phyloP scores from a whole-genome alignment of 2,797 vertebrate species.

The Gymnothorax reevesii region DNA sequence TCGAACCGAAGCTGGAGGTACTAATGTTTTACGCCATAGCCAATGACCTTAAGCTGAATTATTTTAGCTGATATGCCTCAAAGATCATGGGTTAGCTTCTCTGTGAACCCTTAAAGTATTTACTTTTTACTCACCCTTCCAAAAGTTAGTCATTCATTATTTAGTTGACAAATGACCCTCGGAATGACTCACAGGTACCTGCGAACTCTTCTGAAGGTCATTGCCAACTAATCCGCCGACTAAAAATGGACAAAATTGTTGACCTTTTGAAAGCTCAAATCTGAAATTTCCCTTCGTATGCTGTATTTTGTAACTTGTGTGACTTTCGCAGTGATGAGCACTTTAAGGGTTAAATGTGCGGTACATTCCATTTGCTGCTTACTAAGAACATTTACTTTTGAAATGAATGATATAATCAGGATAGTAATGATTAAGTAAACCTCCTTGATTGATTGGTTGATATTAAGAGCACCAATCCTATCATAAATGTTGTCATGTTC shows the following conservation, averaged over 20 bases:
- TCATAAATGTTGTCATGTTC: not conserved
- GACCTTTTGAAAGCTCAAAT: no score
- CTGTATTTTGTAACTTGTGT: no score
- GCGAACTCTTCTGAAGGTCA: no score
- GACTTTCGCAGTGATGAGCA: no score
- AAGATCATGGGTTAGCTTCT: not conserved
- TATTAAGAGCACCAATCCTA: conserved; percentile 4
- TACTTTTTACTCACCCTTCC: no score
- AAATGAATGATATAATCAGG: conserved; percentile 7
- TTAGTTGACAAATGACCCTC: no score
- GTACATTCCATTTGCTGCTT: not conserved
- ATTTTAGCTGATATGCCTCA: not conserved
- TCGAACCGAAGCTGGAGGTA: not conserved
- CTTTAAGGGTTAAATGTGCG: no score
- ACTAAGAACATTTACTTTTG: not conserved
- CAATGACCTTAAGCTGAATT: not conserved
- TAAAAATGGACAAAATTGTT: no score
- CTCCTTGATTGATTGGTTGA: not conserved
- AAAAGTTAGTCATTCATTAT: no score
- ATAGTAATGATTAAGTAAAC: not conserved
- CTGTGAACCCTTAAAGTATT: not conserved
- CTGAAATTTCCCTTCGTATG: no score
- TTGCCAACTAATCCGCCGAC: no score
- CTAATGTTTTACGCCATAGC: not conserved
- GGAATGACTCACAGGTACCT: no score